Evolutionary conservation across 2,888 invertebrate genomes (phyloP), one percentile per base, ranked within the genome.

Genomic region (Craniophora ligustri): DNA sequence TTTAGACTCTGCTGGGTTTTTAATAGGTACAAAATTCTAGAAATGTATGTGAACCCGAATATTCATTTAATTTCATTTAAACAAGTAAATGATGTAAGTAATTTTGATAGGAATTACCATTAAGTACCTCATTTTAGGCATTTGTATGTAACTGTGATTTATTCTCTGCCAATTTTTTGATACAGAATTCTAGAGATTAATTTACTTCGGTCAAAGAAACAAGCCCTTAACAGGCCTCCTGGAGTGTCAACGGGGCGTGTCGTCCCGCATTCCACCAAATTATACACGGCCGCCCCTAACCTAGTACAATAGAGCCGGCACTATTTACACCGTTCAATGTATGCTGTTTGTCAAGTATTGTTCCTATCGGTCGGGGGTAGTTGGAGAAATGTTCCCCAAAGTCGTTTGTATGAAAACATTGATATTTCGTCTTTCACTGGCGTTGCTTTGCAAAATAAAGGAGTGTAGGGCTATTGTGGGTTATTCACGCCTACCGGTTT

Each of bases 231-330:
- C 80, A 77, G 86, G 77, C 78, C 78, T 81, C 89, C 87, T 59
- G 72, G 54, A 63, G 72, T 76, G 85, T 67, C 75, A 62, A 78
- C 66, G 69, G 72, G 89, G 89, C 88, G 88, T 81, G 80, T 54
- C 83, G 78, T 63, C 67, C 80, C 89, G 89, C 89, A 88, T 83
- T 82, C 80, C 19, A 76, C 84, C 87, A 80, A 82, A 86, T 87
- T 86, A 85, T 84, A 80, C 62, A 59, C 54, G 81, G 75, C 79
- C 67, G 47, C 65, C 62, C 65, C 49, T 61, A 40, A 48, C 36
- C 18, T 7, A 68, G 36, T 7, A 69, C 66, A 69, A 65, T 62
- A 36, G 44, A n/a, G 11, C 21, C 46, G 45, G 42, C 56, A 46
- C 58, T 64, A 39, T 60, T 66, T 60, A 51, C 47, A 55, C 49